Conservation (phyloP, 1,140 invertebrate species). For the Archivesica marissinica region DNA sequence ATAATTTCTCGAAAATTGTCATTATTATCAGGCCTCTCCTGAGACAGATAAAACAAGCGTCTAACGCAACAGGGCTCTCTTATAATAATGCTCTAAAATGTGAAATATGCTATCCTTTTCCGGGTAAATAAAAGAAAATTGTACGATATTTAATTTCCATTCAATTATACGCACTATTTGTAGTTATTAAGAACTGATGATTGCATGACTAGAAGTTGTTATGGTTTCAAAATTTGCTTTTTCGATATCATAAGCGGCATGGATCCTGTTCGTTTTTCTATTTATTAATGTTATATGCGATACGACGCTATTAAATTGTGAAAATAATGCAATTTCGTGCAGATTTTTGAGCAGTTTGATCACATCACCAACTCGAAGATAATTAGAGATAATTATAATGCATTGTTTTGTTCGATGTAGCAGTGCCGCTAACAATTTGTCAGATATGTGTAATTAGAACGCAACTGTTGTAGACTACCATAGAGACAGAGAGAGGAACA, state of each 20-base stretch:
- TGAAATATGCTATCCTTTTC: slow-evolving; percentile 27
- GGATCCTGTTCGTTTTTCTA: slow-evolving; percentile 27
- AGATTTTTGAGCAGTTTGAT: slow-evolving; percentile 13
- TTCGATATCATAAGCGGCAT: slow-evolving; percentile 51
- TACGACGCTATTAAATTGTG: slow-evolving; percentile 40
- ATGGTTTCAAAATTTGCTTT: slow-evolving; percentile 41
- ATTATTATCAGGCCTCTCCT: slow-evolving; percentile 11
- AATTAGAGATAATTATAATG: slow-evolving; percentile 43
- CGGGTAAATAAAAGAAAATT: slow-evolving; percentile 55
- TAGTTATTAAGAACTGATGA: slow-evolving; percentile 25
- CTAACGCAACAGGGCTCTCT: slow-evolving; percentile 34
- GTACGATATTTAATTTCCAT: slow-evolving; percentile 56
- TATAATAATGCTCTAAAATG: slow-evolving; percentile 24
- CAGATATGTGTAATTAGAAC: slow-evolving; percentile 31
- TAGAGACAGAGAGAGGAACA: neutral
- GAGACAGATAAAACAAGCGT: slow-evolving; percentile 5
- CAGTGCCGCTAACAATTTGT: slow-evolving; percentile 28
- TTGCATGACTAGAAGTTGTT: slow-evolving; percentile 43
- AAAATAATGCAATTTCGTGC: slow-evolving; percentile 57
- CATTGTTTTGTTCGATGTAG: slow-evolving; percentile 41
- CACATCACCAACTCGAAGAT: slow-evolving; percentile 8
- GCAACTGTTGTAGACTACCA: neutral
- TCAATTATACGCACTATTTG: slow-evolving; percentile 48
- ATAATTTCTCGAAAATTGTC: slow-evolving; percentile 41
- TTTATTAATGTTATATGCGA: slow-evolving; percentile 60